Percentiles rank a stretch among this genome's conserved stretches.
Evolutionary conservation across 2,888 invertebrate species (phyloP).

Genomic region (Tetramorium bicarinatum): DNA sequence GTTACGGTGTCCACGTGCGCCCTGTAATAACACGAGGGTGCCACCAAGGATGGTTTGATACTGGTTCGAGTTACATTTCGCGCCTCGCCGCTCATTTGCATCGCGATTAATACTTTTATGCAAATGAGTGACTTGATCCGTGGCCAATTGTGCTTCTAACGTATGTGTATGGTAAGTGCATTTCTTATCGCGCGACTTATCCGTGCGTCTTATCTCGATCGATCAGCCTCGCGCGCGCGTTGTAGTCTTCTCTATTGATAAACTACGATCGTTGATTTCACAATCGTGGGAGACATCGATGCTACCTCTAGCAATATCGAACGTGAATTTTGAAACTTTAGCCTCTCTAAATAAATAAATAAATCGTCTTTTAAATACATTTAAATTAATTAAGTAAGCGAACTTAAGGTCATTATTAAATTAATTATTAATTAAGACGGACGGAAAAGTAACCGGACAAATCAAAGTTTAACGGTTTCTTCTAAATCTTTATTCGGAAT

Average conservation of each 20-base stretch:
- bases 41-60: background rate
- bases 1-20: slow-evolving; percentile 6
- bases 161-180: background rate
- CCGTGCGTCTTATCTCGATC: background rate
- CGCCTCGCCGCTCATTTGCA: slow-evolving; percentile 16
- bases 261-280: background rate
- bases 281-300: background rate
- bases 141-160: slow-evolving; percentile 21
- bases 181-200: slow-evolving; percentile 13
- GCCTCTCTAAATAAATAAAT: background rate
- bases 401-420: no score
- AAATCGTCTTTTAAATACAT: background rate
- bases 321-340: background rate
- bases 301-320: background rate
- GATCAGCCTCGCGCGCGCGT: background rate
- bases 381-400: background rate
- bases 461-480: no score
- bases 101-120: slow-evolving; percentile 51
- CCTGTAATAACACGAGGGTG: background rate
- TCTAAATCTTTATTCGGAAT: no score
- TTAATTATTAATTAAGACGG: no score
- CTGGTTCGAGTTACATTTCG: slow-evolving; percentile 4
- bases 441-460: no score
- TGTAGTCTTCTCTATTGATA: background rate
- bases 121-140: slow-evolving; percentile 27